phyloP scores from a whole-genome alignment of 2,797 vertebrate species.

The Melanotaenia maccullochi region DNA sequence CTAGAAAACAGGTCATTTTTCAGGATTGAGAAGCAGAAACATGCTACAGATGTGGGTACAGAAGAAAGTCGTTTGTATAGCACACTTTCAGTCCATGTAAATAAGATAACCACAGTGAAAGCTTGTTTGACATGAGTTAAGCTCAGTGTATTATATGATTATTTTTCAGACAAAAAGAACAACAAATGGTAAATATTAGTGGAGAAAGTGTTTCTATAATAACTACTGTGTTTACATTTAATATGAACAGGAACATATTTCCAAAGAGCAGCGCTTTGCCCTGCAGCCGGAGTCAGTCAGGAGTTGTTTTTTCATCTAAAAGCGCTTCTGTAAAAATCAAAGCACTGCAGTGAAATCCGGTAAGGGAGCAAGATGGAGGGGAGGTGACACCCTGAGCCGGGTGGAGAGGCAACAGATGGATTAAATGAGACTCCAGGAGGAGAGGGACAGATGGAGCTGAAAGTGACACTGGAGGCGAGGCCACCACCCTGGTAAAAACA shows the following conservation, averaged over 20 bases:
- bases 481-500: not conserved
- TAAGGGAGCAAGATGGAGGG: slow-evolving; percentile 36
- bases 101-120: slow-evolving; percentile 48
- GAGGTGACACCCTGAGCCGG: slow-evolving; percentile 37
- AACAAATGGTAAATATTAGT: slow-evolving; percentile 26
- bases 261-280: not conserved
- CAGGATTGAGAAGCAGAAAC: not conserved
- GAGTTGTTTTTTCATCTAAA: slow-evolving; percentile 27
- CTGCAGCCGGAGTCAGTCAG: not conserved
- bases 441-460: slow-evolving; percentile 72
- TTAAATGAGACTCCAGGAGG: slow-evolving; percentile 52
- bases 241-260: slow-evolving; percentile 7
- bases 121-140: slow-evolving; percentile 47
- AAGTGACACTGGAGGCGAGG: slow-evolving; percentile 57
- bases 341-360: slow-evolving; percentile 48
- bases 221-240: slow-evolving; percentile 51
- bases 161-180: slow-evolving; percentile 63
- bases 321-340: slow-evolving; percentile 35
- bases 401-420: slow-evolving; percentile 67
- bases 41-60: slow-evolving; percentile 27
- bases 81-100: slow-evolving; percentile 48
- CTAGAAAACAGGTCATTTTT: no score
- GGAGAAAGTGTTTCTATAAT: slow-evolving; percentile 31
- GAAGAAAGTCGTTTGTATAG: slow-evolving; percentile 3
- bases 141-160: slow-evolving; percentile 58